A percentile compares a stretch with the other conserved stretches of the same genome.
These are phyloP conservation scores for Lepidiolamprologus cunningtoni DNA, from an alignment of 2,113 vertebrate species.

Conservation along the genomic window DNA sequence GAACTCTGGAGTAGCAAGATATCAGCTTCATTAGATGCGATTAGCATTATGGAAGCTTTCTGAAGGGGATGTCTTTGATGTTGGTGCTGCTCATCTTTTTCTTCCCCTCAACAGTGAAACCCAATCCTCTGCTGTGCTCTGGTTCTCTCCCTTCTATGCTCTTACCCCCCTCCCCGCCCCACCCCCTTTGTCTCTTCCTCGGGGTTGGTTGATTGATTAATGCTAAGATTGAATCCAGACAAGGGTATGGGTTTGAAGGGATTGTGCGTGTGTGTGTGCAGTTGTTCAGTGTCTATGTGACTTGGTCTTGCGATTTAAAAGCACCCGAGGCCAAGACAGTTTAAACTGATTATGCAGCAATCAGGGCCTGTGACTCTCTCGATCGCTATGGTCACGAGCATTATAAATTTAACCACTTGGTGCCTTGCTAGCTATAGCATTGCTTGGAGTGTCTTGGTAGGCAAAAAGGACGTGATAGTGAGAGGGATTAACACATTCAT, in stretches of 20 bases:
- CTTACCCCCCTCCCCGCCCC: neutral
- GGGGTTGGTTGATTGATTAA: constrained; percentile 50
- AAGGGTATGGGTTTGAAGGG: neutral
- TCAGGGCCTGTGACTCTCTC: constrained; percentile 22
- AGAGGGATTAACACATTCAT: neutral
- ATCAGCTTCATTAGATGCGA: constrained; percentile 61
- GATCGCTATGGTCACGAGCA: constrained; percentile 33
- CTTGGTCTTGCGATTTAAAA: constrained; percentile 17
- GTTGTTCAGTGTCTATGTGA: neutral
- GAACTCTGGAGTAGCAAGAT: constrained; percentile 39
- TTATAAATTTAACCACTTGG: constrained; percentile 40
- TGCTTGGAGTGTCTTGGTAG: neutral
- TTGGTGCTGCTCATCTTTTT: constrained; percentile 8
- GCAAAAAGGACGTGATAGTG: neutral
- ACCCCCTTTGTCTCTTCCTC: constrained; percentile 4
- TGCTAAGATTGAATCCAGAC: constrained; percentile 38
- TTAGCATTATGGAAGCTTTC: constrained; percentile 51
- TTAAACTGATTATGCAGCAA: constrained; percentile 57
- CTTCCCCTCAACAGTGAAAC: constrained; percentile 21
- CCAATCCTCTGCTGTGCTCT: neutral
- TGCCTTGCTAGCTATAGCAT: neutral
- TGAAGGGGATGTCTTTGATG: constrained; percentile 53
- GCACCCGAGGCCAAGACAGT: constrained; percentile 4
- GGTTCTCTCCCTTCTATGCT: constrained; percentile 1
- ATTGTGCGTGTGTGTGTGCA: neutral